Evolutionary conservation across 2,888 invertebrate genomes (phyloP), one percentile per base, ranked within the genome.

Genomic region (Heliothis peltigera): DNA sequence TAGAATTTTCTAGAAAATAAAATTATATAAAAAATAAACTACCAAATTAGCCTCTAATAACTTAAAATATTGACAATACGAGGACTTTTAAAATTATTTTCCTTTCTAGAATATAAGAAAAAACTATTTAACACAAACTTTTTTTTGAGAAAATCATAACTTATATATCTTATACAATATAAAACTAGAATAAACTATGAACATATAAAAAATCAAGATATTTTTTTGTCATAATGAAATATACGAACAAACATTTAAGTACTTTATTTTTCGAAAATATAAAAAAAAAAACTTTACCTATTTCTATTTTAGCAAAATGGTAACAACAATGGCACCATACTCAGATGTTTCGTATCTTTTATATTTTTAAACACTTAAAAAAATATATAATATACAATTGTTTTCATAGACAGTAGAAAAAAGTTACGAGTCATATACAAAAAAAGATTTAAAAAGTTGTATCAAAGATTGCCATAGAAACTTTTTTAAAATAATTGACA

Each of bases 301-400:
- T 59, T 25, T 49, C 46, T 70, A 79, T 68, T 87, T 84, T 55
- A 85, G 70, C 80, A 79, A 84, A 91, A 92, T 92, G 94, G 94
- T 94, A 94, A 94, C 93, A 84, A 70, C 77, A 80, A 94, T 94
- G 94, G 93, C 94, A 93, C 93, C 93, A 92, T 89, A 77, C 65
- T 69, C 64, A 75, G 67, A 76, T 75, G 65, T 58, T 48, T 71
- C 15, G 10, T 65, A 64, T 64, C n/a, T 35, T 56, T 61, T 78
- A 79, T n/a, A n/a, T n/a, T 32, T 79, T 77, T 66, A 75, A 66
- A 75, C 62, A 70, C 76, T 76, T 65, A 75, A 73, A 74, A 83
- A 42, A 43, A 53, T 53, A 61, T 25, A 0, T 44, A 44, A 25
- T 17, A 46, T 53, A 75, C 79, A 78, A 64, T 19, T 64, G 66